These are phyloP conservation scores for Drosophila littoralis DNA, from an alignment of 1,140 invertebrate species.

Conservation along the genomic window DNA sequence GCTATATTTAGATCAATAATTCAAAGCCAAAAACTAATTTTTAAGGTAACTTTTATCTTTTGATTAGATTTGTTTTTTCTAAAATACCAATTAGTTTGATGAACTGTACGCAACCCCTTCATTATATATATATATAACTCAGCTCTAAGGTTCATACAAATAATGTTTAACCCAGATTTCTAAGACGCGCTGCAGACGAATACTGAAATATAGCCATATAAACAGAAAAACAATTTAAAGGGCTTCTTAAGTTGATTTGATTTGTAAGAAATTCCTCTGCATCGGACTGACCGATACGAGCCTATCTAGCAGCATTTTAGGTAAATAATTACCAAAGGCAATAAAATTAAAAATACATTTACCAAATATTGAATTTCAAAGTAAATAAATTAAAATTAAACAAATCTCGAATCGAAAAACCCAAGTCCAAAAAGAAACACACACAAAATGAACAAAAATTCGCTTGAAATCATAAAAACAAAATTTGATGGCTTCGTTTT, in stretches of 20 bases:
- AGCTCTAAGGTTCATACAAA: too few relatives aligned
- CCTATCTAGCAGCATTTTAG: constrained; percentile 62
- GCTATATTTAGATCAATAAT: neutral
- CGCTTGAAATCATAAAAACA: constrained; percentile 80
- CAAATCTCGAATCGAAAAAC: constrained; percentile 24
- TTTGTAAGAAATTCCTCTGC: constrained; percentile 16
- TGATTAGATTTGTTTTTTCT: too few relatives aligned
- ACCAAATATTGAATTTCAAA: constrained; percentile 84
- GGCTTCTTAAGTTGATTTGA: constrained; percentile 1
- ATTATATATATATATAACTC: too few relatives aligned
- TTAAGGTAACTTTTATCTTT: too few relatives aligned
- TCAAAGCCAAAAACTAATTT: too few relatives aligned
- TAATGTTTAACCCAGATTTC: neutral
- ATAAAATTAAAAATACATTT: constrained; percentile 80
- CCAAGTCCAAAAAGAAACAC: constrained; percentile 20
- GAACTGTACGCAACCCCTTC: too few relatives aligned
- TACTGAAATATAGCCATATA: constrained; percentile 5
- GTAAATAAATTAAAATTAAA: constrained; percentile 80
- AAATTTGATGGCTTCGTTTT: constrained; percentile 69
- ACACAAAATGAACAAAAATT: constrained; percentile 52
- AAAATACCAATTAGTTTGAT: too few relatives aligned
- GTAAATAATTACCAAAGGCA: constrained; percentile 63
- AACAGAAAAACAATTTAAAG: neutral
- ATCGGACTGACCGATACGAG: constrained; percentile 21
- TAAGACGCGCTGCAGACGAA: constrained; percentile 16